Base-by-base conservation (phyloP, 2,888 invertebrate species). In the Acrobasis consociella region DNA sequence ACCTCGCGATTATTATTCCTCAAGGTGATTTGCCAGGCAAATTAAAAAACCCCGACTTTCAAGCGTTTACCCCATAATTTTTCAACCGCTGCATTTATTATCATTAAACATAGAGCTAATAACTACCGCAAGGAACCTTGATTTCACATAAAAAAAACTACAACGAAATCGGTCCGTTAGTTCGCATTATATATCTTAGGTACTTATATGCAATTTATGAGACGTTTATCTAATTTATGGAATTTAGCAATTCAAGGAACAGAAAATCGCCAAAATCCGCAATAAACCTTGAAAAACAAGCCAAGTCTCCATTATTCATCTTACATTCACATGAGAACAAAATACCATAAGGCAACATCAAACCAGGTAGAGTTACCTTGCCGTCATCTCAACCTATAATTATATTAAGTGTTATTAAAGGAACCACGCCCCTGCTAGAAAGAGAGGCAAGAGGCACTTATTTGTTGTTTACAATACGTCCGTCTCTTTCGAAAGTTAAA, bases 381-480 rank as follows among this genome's bases (percentile, higher is more conserved):
- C 38, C 37, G 5, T 55, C 56, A 60, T 50, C 50, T 7, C 55
- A 62, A 60, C 62, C 64, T 56, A 60, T 62, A 64, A 64, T 62
- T 62, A 64, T 60, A 58, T 56, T 56, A 55, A 46, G 55, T 46
- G 56, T 64, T 55, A 64, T 64, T 64, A 64, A 64, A 63, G 50
- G 31, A 55, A 69, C 69, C 70, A 67, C 73, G 73, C 73, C 73
- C 62, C 56, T 58, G 70, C 53, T 66, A 9, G 67, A 73, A 51
- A 38, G 68, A 65, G 73, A 72, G 13, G 49, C 60, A 59, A 55
- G 59, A 67, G n/a, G 56, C 37, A 38, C 15, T 16, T 22, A n/a
- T 16, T 55, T 55, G 37, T 39, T 55, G 38, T 38, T 15, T 2
- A n/a, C n/a, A 38, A 15, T 1, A 1, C 11, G 3, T 46, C 11